A percentile compares a stretch with the other conserved stretches of the same genome.
Evolutionary conservation across 2,113 vertebrate species (phyloP).

Genomic region (Barnardius zonarius): DNA sequence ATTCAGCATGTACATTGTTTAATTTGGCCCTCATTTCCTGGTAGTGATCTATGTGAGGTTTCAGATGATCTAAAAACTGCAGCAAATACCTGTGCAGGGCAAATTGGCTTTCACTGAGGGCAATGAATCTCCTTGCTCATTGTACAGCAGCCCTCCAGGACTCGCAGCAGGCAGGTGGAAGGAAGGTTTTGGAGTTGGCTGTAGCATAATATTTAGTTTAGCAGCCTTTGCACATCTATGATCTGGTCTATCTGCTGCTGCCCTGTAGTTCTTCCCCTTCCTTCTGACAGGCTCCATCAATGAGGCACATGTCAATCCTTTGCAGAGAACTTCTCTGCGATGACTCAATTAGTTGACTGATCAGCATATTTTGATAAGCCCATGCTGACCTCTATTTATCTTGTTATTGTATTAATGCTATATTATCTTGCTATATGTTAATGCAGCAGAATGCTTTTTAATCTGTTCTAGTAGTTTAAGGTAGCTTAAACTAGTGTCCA

Average conservation of each 20-base stretch:
- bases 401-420: neutral
- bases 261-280: neutral
- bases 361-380: neutral
- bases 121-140: neutral
- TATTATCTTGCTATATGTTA: neutral
- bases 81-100: neutral
- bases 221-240: neutral
- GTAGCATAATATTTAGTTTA: neutral
- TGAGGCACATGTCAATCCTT: neutral
- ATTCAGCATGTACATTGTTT: neutral
- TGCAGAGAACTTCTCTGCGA: neutral
- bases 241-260: neutral
- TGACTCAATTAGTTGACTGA: neutral
- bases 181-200: neutral
- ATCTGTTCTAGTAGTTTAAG: neutral
- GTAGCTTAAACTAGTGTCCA: neutral
- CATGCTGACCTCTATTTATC: neutral
- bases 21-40: neutral
- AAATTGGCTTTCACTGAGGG: neutral
- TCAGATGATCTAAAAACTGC: neutral
- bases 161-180: neutral
- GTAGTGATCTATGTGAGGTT: neutral
- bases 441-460: neutral
- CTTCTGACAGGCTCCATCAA: neutral
- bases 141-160: neutral